Evolutionary conservation across 2,113 vertebrate species (phyloP).

Genomic region (Mugil cephalus): DNA sequence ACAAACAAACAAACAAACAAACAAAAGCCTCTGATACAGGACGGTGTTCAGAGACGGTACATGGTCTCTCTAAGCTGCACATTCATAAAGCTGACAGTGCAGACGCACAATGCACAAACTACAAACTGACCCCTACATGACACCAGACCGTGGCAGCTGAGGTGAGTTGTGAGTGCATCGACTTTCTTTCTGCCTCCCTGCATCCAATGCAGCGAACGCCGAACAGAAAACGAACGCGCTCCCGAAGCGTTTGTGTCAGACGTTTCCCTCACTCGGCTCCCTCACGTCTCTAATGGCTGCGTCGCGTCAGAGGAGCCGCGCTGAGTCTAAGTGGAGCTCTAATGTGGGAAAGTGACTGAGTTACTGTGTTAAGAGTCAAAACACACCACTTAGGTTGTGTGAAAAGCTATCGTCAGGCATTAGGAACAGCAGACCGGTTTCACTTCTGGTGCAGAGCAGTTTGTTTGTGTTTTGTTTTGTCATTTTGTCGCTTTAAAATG

Average conservation of each 20-base stretch:
- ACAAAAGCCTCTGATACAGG: no score
- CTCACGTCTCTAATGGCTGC: slow-evolving; percentile 25
- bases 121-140: no score
- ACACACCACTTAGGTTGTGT: slow-evolving; percentile 34
- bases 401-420: slow-evolving; percentile 29
- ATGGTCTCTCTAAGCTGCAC: no score
- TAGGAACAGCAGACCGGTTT: slow-evolving; percentile 11
- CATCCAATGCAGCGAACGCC: not conserved
- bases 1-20: no score
- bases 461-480: no score
- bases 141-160: no score
- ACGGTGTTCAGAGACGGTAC: no score
- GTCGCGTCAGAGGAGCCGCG: slow-evolving; percentile 22
- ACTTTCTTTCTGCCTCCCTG: not conserved
- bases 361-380: slow-evolving; percentile 19
- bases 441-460: not conserved
- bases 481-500: no score
- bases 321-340: slow-evolving; percentile 57
- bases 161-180: no score
- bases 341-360: slow-evolving; percentile 50
- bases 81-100: no score
- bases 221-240: not conserved
- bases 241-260: slow-evolving; percentile 8
- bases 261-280: not conserved
- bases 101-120: no score